Conservation (phyloP, 2,797 vertebrate genomes). For the Erpetoichthys calabaricus region DNA sequence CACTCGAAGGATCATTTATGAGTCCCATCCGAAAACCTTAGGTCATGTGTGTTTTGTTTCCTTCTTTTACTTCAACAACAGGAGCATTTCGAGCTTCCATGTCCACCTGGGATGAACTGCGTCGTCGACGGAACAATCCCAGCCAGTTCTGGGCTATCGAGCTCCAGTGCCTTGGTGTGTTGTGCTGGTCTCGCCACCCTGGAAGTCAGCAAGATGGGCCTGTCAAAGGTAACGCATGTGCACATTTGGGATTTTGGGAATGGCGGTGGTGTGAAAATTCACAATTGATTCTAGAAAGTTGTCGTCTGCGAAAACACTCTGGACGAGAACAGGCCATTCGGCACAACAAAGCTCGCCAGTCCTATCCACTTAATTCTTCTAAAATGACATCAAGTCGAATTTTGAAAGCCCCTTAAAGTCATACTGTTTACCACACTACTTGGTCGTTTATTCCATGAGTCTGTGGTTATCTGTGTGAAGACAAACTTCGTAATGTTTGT, state of each 20-base stretch:
- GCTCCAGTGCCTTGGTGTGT: slow-evolving; percentile 89
- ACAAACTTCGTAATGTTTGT: no score
- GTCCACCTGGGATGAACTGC: slow-evolving; percentile 73
- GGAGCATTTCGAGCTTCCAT: slow-evolving; percentile 66
- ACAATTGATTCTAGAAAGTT: neutral
- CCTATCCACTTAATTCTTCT: no score
- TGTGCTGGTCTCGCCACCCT: slow-evolving; percentile 79
- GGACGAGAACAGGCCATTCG: no score
- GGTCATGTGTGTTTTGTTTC: slow-evolving; percentile 9
- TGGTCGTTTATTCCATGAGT: no score
- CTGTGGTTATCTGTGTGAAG: no score
- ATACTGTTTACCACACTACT: no score
- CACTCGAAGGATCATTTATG: no score
- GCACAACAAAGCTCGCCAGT: no score
- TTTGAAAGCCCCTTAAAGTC: no score
- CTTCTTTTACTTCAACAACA: slow-evolving; percentile 31
- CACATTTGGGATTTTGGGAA: neutral
- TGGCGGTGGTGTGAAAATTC: neutral
- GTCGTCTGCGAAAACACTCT: no score
- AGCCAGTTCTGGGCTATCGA: slow-evolving; percentile 85
- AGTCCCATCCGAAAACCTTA: neutral
- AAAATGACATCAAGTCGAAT: no score
- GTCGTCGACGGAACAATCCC: slow-evolving; percentile 83
- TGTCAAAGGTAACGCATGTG: slow-evolving; percentile 71
- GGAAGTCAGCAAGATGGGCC: slow-evolving; percentile 65